Conservation (phyloP, 2,888 invertebrate species). For the Caenorhabditis sp. region DNA sequence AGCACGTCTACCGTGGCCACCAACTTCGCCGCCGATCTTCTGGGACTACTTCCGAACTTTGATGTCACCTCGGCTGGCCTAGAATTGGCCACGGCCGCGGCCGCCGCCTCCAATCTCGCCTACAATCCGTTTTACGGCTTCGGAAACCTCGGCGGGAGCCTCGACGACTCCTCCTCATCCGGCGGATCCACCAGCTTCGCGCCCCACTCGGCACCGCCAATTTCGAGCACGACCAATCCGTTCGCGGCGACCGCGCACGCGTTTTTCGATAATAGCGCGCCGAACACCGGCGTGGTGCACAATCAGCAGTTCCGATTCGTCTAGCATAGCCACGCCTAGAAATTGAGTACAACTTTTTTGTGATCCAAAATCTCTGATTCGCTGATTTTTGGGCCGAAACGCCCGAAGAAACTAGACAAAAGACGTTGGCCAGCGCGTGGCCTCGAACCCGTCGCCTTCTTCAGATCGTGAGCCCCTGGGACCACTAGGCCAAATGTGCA, state of each 20-base stretch:
- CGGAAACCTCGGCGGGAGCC: constrained; percentile 4
- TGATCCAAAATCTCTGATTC: neutral
- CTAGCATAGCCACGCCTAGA: neutral
- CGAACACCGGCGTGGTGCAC: constrained; percentile 44
- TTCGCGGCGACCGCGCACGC: constrained; percentile 18
- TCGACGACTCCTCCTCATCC: constrained; percentile 31
- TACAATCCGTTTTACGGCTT: constrained; percentile 44
- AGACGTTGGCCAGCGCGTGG: neutral
- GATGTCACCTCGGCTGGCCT: constrained; percentile 17
- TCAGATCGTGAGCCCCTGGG: neutral
- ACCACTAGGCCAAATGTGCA: too few relatives aligned
- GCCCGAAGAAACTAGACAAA: too few relatives aligned
- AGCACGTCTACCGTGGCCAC: neutral
- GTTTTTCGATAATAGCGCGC: constrained; percentile 43
- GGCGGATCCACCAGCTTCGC: constrained; percentile 13
- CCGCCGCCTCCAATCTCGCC: constrained; percentile 10
- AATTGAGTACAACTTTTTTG: neutral
- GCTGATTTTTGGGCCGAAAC: neutral
- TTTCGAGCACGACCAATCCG: constrained; percentile 11
- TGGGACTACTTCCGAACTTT: constrained; percentile 43
- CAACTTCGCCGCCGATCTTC: constrained; percentile 37
- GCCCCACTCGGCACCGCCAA: constrained; percentile 41
- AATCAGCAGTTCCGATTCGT: constrained; percentile 52
- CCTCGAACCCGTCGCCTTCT: neutral
- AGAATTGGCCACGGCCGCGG: constrained; percentile 16